Evolutionary conservation across 1,140 invertebrate species (phyloP).

Genomic region (Mizuhopecten yessoensis): DNA sequence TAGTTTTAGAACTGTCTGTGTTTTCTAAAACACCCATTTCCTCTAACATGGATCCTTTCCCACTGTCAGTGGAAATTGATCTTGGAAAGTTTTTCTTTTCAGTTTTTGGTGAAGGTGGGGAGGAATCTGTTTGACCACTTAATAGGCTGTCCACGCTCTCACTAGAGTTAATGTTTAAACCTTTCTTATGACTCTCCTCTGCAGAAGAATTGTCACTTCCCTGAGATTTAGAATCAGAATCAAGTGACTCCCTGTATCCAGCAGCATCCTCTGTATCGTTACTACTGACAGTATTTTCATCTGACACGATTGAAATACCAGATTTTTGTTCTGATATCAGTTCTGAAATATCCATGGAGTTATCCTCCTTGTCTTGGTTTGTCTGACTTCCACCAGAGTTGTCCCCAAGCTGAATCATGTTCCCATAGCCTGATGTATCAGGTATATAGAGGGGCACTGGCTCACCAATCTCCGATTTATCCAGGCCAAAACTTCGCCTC

Average conservation of each 20-base stretch:
- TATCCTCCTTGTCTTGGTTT: neutral
- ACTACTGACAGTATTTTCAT: constrained; percentile 6
- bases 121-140: constrained; percentile 64
- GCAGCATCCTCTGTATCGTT: neutral
- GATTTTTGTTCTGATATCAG: constrained; percentile 44
- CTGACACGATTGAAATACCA: constrained; percentile 36
- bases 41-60: constrained; percentile 74
- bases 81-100: constrained; percentile 64
- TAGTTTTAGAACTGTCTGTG: neutral
- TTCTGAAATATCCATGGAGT: constrained; percentile 25
- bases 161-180: constrained; percentile 45
- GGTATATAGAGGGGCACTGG: constrained; percentile 68
- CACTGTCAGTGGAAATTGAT: constrained; percentile 73
- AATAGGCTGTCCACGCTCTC: constrained; percentile 75
- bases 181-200: neutral
- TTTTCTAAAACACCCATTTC: constrained; percentile 52
- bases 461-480: constrained; percentile 72
- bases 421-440: constrained; percentile 40
- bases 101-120: constrained; percentile 48
- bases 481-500: constrained; percentile 70
- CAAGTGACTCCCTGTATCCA: too few relatives aligned
- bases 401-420: neutral
- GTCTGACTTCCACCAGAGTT: neutral
- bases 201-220: neutral
- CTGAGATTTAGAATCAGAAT: neutral